Evolutionary conservation across 2,113 vertebrate genomes (phyloP).

Genomic region (Cavia porcellus): DNA sequence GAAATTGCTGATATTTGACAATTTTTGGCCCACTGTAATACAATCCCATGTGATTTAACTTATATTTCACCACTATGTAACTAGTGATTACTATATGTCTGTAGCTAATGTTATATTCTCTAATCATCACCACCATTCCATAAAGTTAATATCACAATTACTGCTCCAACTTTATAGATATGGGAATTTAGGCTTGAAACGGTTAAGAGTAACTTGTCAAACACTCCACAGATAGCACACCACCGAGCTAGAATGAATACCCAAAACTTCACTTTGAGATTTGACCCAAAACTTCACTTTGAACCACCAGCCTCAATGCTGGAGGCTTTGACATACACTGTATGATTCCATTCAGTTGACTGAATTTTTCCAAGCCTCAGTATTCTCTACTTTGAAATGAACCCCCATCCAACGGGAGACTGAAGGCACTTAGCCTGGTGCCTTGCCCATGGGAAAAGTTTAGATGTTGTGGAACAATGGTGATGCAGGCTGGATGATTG

Average conservation of each 20-base stretch:
- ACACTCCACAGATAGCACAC: not conserved
- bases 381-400: constrained; percentile 37
- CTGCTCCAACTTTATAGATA: not conserved
- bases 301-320: not conserved
- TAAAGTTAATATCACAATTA: not conserved
- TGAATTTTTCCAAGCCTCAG: not conserved
- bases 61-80: not conserved
- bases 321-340: not conserved
- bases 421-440: not conserved
- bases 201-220: not conserved
- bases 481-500: not conserved
- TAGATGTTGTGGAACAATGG: not conserved
- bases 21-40: not conserved
- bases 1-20: not conserved
- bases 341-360: not conserved
- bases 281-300: not conserved
- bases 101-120: not conserved
- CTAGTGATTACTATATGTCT: not conserved
- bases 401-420: not conserved
- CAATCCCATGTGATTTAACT: not conserved
- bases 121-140: not conserved
- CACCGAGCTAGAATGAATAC: not conserved
- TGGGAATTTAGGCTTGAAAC: not conserved
- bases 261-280: not conserved
- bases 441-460: not conserved